Evolutionary conservation across 2,113 vertebrate genomes (phyloP).

Genomic region (Micronycteris hirsuta): DNA sequence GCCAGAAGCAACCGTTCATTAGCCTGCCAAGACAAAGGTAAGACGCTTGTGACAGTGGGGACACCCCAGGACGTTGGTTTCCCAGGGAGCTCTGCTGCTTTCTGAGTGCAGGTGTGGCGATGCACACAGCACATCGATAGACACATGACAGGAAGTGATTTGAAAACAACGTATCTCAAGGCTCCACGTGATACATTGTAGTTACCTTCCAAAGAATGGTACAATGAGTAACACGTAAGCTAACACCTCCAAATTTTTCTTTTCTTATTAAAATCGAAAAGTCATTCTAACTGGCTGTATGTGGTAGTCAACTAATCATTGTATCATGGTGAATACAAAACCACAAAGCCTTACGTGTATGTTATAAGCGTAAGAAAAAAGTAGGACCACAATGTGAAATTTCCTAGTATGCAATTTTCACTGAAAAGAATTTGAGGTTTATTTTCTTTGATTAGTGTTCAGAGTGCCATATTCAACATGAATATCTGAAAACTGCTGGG

Average conservation of each 20-base stretch:
- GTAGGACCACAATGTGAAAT: background rate
- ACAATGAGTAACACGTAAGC: background rate
- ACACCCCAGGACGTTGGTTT: background rate
- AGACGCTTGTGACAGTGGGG: conserved; percentile 18
- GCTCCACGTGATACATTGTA: background rate
- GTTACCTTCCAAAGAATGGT: background rate
- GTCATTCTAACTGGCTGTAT: background rate
- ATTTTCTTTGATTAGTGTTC: background rate
- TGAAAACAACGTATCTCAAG: background rate
- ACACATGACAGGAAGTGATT: background rate
- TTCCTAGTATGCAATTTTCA: background rate
- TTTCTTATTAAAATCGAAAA: background rate
- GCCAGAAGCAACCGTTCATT: conserved; percentile 93
- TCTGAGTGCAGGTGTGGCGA: fast-evolving
- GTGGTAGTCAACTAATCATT: background rate
- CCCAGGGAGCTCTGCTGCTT: background rate
- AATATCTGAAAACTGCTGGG: background rate
- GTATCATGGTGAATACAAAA: background rate
- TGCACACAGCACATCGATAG: fast-evolving
- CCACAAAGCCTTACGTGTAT: background rate
- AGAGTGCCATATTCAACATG: background rate
- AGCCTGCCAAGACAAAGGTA: conserved; percentile 91
- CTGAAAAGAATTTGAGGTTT: background rate
- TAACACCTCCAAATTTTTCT: background rate
- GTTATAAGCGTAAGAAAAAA: background rate